Conservation (phyloP, 2,888 invertebrate genomes). For the Pheosia tremula region DNA sequence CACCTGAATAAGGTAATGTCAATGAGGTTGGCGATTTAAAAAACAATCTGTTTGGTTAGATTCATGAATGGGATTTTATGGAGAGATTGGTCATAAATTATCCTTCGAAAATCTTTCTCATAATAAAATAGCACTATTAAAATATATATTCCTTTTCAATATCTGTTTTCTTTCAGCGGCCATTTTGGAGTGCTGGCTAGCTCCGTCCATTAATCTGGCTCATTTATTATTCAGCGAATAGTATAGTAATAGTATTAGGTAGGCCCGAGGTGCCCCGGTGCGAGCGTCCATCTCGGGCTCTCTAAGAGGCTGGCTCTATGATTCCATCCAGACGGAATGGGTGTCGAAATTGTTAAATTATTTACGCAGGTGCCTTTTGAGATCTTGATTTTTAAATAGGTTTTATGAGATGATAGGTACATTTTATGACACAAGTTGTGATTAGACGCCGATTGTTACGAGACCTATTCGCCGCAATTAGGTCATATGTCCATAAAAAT, state of each 20-base stretch:
- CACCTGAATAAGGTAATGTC: too few relatives aligned
- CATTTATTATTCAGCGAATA: constrained; percentile 34
- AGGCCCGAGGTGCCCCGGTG: constrained; percentile 5
- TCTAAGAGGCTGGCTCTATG: not conserved
- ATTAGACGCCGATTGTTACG: too few relatives aligned
- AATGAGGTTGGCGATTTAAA: too few relatives aligned
- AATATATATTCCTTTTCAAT: not conserved
- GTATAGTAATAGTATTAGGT: constrained; percentile 23
- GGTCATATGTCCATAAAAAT: too few relatives aligned
- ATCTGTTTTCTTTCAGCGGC: not conserved
- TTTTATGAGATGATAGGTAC: not conserved
- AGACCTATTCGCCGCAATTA: too few relatives aligned
- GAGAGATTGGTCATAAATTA: too few relatives aligned
- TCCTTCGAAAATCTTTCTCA: too few relatives aligned
- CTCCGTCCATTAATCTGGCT: constrained; percentile 30
- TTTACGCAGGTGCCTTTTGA: not conserved
- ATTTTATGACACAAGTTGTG: not conserved
- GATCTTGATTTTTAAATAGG: not conserved
- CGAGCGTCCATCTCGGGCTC: not conserved
- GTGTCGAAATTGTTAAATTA: constrained; percentile 1
- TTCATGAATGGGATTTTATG: too few relatives aligned
- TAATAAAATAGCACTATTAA: too few relatives aligned
- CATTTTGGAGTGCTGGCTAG: constrained; percentile 10
- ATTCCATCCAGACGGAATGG: not conserved
- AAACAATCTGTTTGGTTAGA: too few relatives aligned